These are phyloP conservation scores for Cyprinodon variegatus DNA, from an alignment of 2,113 vertebrate genomes.

Conservation along the genomic window DNA sequence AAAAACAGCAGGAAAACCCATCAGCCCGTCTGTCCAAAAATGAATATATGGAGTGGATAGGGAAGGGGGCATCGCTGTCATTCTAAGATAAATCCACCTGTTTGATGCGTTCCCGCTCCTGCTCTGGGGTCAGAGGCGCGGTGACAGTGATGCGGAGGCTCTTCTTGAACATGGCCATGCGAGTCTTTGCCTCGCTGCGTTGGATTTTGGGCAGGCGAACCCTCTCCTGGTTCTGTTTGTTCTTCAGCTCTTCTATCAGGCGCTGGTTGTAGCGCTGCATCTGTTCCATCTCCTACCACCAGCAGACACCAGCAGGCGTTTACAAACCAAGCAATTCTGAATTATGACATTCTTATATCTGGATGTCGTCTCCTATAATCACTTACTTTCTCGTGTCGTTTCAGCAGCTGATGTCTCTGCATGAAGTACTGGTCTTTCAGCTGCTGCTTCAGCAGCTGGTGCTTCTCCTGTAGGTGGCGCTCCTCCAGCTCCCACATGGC, in stretches of 20 bases:
- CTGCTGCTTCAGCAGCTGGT: conserved; percentile 97
- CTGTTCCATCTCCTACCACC: conserved; percentile 92
- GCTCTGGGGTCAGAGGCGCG: conserved; percentile 89
- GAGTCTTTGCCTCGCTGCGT: conserved; percentile 94
- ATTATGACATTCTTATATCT: rapidly evolving
- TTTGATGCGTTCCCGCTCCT: conserved; percentile 96
- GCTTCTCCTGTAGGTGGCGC: conserved; percentile 97
- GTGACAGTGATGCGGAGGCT: conserved; percentile 94
- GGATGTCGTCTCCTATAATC: background rate
- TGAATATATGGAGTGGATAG: background rate
- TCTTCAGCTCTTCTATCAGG: conserved; percentile 94
- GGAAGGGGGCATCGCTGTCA: too few relatives aligned
- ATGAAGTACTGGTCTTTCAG: conserved; percentile 99
- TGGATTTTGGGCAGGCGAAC: conserved; percentile 96
- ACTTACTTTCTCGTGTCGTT: conserved; percentile 96
- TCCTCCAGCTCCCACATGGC: conserved; percentile 99
- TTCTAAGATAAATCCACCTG: conserved; percentile 78
- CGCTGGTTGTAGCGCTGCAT: conserved; percentile 98
- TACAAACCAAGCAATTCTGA: background rate
- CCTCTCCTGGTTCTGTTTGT: conserved; percentile 93
- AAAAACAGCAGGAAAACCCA: background rate
- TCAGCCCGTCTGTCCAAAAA: too few relatives aligned
- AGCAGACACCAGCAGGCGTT: background rate
- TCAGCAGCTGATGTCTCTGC: conserved; percentile 97
- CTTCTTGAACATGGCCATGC: conserved; percentile 99